Evolutionary conservation across 2,888 invertebrate genomes (phyloP).

Genomic region (Penaeus monodon): DNA sequence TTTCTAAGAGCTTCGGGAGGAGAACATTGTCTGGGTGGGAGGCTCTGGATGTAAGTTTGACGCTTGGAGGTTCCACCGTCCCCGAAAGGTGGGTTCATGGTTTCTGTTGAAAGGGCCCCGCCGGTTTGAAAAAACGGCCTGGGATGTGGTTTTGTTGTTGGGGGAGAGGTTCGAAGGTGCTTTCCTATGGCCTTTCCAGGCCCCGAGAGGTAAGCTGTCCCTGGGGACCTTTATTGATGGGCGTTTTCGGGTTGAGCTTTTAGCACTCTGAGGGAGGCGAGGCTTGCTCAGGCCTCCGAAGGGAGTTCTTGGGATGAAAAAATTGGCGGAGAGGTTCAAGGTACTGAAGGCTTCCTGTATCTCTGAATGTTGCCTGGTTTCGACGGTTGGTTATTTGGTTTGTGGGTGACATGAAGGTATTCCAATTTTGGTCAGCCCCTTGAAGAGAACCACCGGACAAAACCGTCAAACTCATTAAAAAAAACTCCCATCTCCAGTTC

Average conservation of each 20-base stretch:
- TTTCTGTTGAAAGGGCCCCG: constrained; percentile 81
- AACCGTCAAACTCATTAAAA: constrained; percentile 79
- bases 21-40: constrained; percentile 86
- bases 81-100: constrained; percentile 85
- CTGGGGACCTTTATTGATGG: constrained; percentile 81
- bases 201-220: constrained; percentile 79
- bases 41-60: constrained; percentile 85
- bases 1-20: constrained; percentile 54
- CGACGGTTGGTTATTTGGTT: constrained; percentile 52
- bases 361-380: constrained; percentile 37
- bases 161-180: constrained; percentile 78
- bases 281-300: constrained; percentile 78
- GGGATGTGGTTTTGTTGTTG: constrained; percentile 67
- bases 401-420: constrained; percentile 69
- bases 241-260: constrained; percentile 86
- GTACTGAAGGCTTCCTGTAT: constrained; percentile 78
- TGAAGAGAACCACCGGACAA: constrained; percentile 71
- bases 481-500: constrained; percentile 84
- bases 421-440: constrained; percentile 77
- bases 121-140: constrained; percentile 66
- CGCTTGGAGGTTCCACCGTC: constrained; percentile 85
- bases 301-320: constrained; percentile 81
- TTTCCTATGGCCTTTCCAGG: constrained; percentile 79
- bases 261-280: constrained; percentile 80
- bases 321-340: constrained; percentile 85